These are phyloP conservation scores for Eupithecia subfuscata DNA, from an alignment of 2,888 invertebrate genomes.

Conservation along the genomic window DNA sequence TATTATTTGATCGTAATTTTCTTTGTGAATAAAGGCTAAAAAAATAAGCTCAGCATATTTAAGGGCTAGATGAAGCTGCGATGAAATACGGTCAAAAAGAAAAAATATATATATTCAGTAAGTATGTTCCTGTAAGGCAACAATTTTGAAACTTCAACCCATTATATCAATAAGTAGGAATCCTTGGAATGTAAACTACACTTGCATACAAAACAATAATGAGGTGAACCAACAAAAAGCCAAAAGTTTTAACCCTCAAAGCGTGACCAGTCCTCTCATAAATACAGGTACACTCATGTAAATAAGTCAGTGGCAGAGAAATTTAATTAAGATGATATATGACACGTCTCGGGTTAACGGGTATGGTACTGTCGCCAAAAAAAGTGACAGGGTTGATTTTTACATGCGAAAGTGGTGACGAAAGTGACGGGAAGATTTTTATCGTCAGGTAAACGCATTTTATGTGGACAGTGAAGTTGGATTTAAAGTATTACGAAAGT, in stretches of 20 bases:
- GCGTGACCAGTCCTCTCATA: slow-evolving; percentile 45
- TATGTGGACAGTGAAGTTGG: slow-evolving; percentile 42
- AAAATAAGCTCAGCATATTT: too few species aligned
- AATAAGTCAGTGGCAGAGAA: slow-evolving; percentile 76
- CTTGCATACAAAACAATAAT: slow-evolving; percentile 17
- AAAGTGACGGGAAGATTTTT: slow-evolving; percentile 29
- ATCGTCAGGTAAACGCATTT: slow-evolving; percentile 44
- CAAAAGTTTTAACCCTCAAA: slow-evolving; percentile 36
- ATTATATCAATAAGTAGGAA: neutral
- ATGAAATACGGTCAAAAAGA: too few species aligned
- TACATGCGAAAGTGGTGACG: slow-evolving; percentile 17
- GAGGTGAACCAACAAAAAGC: slow-evolving; percentile 27
- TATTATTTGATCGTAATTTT: too few species aligned
- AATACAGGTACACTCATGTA: slow-evolving; percentile 72
- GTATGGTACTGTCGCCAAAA: slow-evolving; percentile 64
- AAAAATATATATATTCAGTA: neutral
- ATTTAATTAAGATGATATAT: slow-evolving; percentile 85
- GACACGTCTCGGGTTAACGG: slow-evolving; percentile 75
- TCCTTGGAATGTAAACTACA: neutral
- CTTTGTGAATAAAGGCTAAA: too few species aligned
- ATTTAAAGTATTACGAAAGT: slow-evolving; percentile 32
- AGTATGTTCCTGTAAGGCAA: neutral
- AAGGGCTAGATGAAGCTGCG: too few species aligned
- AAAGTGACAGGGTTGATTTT: slow-evolving; percentile 42
- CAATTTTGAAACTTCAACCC: neutral